These are phyloP conservation scores for Rhysida immarginata DNA, from an alignment of 1,140 invertebrate genomes.

Conservation along the genomic window DNA sequence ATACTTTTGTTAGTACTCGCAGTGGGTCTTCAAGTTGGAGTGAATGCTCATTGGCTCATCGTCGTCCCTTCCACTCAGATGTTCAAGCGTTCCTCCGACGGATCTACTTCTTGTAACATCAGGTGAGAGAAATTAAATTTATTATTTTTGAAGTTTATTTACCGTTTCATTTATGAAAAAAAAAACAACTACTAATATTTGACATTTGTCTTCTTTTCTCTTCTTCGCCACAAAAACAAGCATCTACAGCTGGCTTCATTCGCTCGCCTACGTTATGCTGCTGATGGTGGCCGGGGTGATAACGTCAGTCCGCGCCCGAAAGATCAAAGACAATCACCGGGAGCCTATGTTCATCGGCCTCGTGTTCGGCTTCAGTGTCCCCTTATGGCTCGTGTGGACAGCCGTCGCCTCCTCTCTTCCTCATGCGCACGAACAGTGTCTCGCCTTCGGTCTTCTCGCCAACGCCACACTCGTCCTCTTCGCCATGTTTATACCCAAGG, in stretches of 20 bases:
- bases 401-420: conserved; percentile 46
- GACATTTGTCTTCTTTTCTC: background rate
- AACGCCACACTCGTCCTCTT: conserved; percentile 70
- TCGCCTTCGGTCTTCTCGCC: conserved; percentile 68
- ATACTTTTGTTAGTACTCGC: conserved; percentile 76
- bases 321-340: conserved; percentile 77
- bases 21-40: conserved; percentile 47
- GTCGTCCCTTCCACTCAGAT: conserved; percentile 21
- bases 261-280: conserved; percentile 63
- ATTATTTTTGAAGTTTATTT: background rate
- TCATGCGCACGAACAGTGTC: conserved; percentile 37
- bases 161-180: too few relatives aligned
- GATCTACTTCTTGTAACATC: conserved; percentile 25
- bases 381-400: conserved; percentile 74
- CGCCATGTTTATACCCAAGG: conserved; percentile 83
- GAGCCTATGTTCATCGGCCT: conserved; percentile 79
- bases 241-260: conserved; percentile 44
- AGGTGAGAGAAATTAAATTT: background rate
- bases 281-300: conserved; percentile 68
- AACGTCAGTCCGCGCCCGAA: conserved; percentile 62
- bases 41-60: conserved; percentile 42
- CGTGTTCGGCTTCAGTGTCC: conserved; percentile 62
- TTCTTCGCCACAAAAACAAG: background rate
- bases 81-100: conserved; percentile 18
- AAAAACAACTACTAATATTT: too few relatives aligned